Conservation (phyloP, 2,888 invertebrate species). For the Eucera pruinosa region DNA sequence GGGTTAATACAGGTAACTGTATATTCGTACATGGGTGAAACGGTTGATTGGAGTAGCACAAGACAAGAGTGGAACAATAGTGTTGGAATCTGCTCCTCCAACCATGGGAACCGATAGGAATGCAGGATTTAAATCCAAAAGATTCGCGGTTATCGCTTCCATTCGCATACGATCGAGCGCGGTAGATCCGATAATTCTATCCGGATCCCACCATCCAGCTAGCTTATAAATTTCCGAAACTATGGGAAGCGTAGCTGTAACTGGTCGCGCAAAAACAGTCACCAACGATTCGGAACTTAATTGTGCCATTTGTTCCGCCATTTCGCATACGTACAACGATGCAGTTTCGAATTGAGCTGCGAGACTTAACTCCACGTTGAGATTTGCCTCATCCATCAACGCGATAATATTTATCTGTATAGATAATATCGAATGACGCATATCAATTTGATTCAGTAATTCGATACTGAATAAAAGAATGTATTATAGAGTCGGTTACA, state of each 20-base stretch:
- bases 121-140: constrained; percentile 75
- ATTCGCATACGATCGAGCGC: constrained; percentile 76
- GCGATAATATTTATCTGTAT: constrained; percentile 79
- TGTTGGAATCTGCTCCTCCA: constrained; percentile 77
- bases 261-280: constrained; percentile 77
- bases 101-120: constrained; percentile 76
- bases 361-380: constrained; percentile 55
- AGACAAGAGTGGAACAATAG: constrained; percentile 77
- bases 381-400: constrained; percentile 78
- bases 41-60: constrained; percentile 71
- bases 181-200: constrained; percentile 77
- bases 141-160: constrained; percentile 74
- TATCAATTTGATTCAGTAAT: constrained; percentile 11
- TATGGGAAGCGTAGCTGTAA: constrained; percentile 77
- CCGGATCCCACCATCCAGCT: constrained; percentile 73
- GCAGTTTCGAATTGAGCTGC: constrained; percentile 68
- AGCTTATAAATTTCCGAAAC: constrained; percentile 76
- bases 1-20: constrained; percentile 1
- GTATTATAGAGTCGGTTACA: too few species aligned
- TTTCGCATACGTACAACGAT: constrained; percentile 71
- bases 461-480: background rate
- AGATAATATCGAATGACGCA: constrained; percentile 6
- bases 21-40: constrained; percentile 68
- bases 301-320: constrained; percentile 71
- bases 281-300: constrained; percentile 75